Evolutionary conservation across 2,113 vertebrate species (phyloP).

Genomic region (Cyprinodon brontotheroides): DNA sequence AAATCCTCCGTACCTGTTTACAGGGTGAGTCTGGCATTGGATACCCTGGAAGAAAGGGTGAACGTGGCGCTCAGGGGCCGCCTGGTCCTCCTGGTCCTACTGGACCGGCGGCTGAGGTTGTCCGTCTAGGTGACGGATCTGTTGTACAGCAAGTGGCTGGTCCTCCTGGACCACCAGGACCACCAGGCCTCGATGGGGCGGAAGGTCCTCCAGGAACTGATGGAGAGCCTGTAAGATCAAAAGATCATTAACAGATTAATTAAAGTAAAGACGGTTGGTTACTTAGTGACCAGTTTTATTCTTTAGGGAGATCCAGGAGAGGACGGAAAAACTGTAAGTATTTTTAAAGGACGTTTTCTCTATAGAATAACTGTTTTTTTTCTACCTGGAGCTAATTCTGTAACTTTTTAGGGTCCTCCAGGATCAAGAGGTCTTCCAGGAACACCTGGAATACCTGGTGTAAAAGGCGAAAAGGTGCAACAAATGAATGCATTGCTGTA

Average conservation of each 20-base stretch:
- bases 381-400: too few species aligned
- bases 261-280: background rate
- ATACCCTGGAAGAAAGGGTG: conserved; percentile 85
- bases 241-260: background rate
- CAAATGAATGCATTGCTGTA: background rate
- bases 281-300: conserved; percentile 11
- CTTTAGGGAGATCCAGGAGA: conserved; percentile 89
- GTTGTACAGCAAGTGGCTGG: conserved; percentile 74
- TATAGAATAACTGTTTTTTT: background rate
- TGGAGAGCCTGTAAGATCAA: conserved; percentile 84
- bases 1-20: too few species aligned
- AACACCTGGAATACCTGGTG: conserved; percentile 79
- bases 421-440: conserved; percentile 86
- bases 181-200: conserved; percentile 73
- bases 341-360: background rate
- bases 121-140: conserved; percentile 46
- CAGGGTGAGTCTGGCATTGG: conserved; percentile 83
- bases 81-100: conserved; percentile 76
- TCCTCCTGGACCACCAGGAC: conserved; percentile 71
- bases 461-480: conserved; percentile 88
- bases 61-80: conserved; percentile 77
- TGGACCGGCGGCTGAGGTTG: conserved; percentile 64
- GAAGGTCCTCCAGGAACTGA: conserved; percentile 80
- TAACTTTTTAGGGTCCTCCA: conserved; percentile 78
- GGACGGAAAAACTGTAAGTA: conserved; percentile 87